These are phyloP conservation scores for Drosophila parvula DNA, from an alignment of 1,140 invertebrate genomes.

Conservation along the genomic window DNA sequence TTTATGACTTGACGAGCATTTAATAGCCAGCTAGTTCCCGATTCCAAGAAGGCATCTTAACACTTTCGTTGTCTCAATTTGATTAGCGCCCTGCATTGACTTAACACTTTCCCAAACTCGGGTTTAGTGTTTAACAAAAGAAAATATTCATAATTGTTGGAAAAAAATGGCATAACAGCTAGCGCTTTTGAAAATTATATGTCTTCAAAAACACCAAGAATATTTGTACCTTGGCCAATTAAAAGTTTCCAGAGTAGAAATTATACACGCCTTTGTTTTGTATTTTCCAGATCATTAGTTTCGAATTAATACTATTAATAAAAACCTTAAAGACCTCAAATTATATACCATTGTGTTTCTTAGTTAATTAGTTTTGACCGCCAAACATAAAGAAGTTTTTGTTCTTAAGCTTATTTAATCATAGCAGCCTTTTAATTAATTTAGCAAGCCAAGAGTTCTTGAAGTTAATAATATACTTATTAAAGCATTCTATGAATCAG, in stretches of 20 bases:
- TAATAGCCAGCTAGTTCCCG: constrained; percentile 32
- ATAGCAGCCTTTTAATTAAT: neutral
- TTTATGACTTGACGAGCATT: constrained; percentile 52
- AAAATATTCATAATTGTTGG: too few relatives aligned
- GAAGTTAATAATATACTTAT: neutral
- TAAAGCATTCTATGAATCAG: neutral
- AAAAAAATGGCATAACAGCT: too few relatives aligned
- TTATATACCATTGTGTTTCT: neutral
- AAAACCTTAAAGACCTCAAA: neutral
- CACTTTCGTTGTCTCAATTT: constrained; percentile 75
- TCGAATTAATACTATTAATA: neutral
- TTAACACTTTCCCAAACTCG: constrained; percentile 23
- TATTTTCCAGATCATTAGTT: constrained; percentile 6
- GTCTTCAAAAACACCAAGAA: neutral
- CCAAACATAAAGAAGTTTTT: neutral
- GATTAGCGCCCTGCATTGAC: constrained; percentile 49
- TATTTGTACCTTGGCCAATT: neutral
- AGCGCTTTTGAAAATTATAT: neutral
- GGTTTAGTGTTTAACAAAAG: constrained; percentile 1
- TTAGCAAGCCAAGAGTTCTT: neutral
- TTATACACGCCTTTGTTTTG: neutral
- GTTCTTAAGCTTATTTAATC: neutral
- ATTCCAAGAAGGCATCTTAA: constrained; percentile 64
- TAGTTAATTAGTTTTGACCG: neutral
- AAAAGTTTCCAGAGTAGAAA: neutral